Conservation (phyloP, 2,888 invertebrate genomes). For the Conops quadrifasciatus region DNA sequence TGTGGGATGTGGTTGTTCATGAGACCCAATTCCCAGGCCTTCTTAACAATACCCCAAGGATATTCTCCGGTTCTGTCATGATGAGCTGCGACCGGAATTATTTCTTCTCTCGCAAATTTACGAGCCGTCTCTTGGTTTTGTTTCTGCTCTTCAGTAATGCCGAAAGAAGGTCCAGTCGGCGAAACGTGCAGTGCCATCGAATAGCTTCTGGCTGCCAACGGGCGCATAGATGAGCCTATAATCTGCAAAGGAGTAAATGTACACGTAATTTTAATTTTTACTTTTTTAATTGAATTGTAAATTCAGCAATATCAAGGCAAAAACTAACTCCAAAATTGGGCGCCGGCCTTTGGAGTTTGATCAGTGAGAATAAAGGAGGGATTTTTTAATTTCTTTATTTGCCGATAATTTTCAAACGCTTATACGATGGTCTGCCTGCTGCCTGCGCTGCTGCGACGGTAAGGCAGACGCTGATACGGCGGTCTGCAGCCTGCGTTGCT, state of each 20-base stretch:
- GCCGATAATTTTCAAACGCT: too few species aligned
- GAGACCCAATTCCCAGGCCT: constrained; percentile 88
- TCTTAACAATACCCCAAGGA: constrained; percentile 94
- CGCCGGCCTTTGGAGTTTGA: too few species aligned
- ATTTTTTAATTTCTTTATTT: too few species aligned
- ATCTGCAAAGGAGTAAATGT: too few species aligned
- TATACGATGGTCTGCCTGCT: too few species aligned
- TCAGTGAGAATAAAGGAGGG: too few species aligned
- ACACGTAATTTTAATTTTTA: too few species aligned
- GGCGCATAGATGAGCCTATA: constrained; percentile 51
- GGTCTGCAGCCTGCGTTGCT: too few species aligned
- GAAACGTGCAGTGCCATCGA: constrained; percentile 50
- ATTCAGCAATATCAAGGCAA: too few species aligned
- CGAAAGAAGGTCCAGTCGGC: constrained; percentile 57
- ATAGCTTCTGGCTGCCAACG: constrained; percentile 53
- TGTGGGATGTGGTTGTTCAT: constrained; percentile 88
- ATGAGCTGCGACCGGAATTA: constrained; percentile 88
- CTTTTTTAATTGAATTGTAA: neutral
- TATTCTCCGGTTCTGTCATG: constrained; percentile 91
- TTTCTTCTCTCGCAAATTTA: constrained; percentile 92
- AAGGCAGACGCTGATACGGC: too few species aligned
- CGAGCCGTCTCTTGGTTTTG: constrained; percentile 66
- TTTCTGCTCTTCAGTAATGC: constrained; percentile 61
- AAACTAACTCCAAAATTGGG: too few species aligned
- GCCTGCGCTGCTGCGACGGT: too few species aligned